These are phyloP conservation scores for Dinoponera quadriceps DNA, from an alignment of 1,140 invertebrate species.

Conservation along the genomic window DNA sequence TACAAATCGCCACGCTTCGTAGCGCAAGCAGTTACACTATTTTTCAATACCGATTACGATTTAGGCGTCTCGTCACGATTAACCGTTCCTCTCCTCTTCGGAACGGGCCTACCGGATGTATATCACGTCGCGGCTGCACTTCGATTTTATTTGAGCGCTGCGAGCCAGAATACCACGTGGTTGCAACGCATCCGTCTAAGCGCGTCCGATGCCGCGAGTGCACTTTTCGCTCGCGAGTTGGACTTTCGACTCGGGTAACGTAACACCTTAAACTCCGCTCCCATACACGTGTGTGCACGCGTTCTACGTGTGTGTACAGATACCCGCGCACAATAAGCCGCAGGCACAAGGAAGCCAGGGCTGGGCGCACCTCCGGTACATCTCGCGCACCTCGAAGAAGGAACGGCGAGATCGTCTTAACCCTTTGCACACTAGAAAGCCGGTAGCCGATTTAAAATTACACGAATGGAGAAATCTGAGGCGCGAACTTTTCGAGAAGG, in stretches of 20 bases:
- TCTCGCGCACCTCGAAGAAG: slow-evolving; percentile 10
- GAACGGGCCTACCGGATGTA: neutral
- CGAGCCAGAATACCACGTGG: neutral
- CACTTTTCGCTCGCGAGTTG: slow-evolving; percentile 57
- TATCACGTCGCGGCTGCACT: neutral
- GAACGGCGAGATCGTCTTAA: neutral
- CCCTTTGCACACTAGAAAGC: neutral
- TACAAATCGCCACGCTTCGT: neutral
- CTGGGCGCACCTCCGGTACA: slow-evolving; percentile 23
- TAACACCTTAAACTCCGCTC: slow-evolving; percentile 64
- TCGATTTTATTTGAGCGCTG: slow-evolving; percentile 21
- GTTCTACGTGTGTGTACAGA: slow-evolving; percentile 23
- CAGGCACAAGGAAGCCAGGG: slow-evolving; percentile 21
- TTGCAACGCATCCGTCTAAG: slow-evolving; percentile 19
- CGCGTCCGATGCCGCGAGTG: neutral
- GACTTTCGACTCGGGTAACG: slow-evolving; percentile 56
- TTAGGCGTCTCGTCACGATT: neutral
- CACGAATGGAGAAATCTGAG: neutral
- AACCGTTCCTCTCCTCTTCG: neutral
- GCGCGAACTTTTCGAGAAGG: neutral
- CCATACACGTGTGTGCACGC: slow-evolving; percentile 17
- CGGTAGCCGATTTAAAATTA: neutral
- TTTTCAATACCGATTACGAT: neutral
- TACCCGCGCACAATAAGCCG: slow-evolving; percentile 26
- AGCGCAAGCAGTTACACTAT: neutral